Percentiles rank a stretch among this genome's conserved stretches.
Evolutionary conservation across 2,888 invertebrate genomes (phyloP).

Genomic region (Aricia artaxerxes): DNA sequence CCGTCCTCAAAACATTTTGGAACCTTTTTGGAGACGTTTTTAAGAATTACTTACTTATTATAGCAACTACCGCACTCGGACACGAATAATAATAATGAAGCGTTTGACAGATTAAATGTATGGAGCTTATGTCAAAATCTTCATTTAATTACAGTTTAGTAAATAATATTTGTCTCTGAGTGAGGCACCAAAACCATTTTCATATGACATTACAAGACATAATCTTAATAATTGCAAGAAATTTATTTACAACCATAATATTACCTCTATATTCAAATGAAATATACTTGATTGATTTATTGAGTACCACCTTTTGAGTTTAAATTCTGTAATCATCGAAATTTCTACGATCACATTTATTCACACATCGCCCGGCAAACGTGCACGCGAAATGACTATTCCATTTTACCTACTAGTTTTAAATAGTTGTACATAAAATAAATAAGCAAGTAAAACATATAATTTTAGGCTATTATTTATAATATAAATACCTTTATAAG

Average conservation of each 20-base stretch:
- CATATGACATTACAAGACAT: background rate
- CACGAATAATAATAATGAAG: too few relatives aligned
- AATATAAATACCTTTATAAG: slow-evolving; percentile 33
- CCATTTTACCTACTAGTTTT: slow-evolving; percentile 32
- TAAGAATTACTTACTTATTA: background rate
- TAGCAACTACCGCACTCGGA: too few relatives aligned
- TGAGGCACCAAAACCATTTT: background rate
- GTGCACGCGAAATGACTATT: slow-evolving; percentile 27
- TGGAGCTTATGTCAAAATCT: too few relatives aligned
- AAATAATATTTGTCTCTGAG: too few relatives aligned
- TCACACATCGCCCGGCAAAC: background rate
- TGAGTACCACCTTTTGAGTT: background rate
- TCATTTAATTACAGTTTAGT: too few relatives aligned
- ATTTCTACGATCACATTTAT: background rate
- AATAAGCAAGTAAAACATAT: slow-evolving; percentile 32
- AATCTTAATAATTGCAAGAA: background rate
- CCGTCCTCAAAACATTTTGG: slow-evolving; percentile 33
- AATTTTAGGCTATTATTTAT: slow-evolving; percentile 32
- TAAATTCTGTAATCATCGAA: background rate
- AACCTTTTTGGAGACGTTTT: slow-evolving; percentile 30
- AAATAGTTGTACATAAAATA: slow-evolving; percentile 33
- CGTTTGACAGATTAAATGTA: too few relatives aligned
- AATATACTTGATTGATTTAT: background rate
- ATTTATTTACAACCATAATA: background rate
- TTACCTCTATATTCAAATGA: background rate